phyloP scores from a whole-genome alignment of 2,113 vertebrate genomes.

The Brienomyrus longianalis region DNA sequence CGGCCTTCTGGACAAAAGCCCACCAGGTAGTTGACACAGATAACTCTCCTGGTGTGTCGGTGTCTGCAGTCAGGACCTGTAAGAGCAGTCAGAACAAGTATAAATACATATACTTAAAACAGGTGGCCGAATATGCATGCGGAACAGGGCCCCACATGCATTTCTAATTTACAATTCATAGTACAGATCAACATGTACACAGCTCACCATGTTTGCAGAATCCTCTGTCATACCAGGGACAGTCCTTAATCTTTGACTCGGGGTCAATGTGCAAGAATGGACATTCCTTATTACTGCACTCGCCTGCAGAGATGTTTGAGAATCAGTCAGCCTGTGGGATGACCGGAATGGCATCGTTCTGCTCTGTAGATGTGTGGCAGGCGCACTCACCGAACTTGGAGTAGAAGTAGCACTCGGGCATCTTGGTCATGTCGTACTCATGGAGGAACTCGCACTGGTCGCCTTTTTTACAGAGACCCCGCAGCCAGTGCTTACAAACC shows the following conservation, averaged over 20 bases:
- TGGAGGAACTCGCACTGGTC: slow-evolving; percentile 98
- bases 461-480: slow-evolving; percentile 96
- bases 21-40: slow-evolving; percentile 97
- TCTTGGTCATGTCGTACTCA: slow-evolving; percentile 99
- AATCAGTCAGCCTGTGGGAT: neutral
- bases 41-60: slow-evolving; percentile 90
- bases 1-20: slow-evolving; percentile 96
- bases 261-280: slow-evolving; percentile 98
- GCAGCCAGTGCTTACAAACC: slow-evolving; percentile 97
- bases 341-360: neutral
- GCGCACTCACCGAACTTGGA: slow-evolving; percentile 87
- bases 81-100: neutral
- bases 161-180: neutral
- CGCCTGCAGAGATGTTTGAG: slow-evolving; percentile 59
- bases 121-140: neutral
- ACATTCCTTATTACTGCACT: slow-evolving; percentile 98
- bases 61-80: slow-evolving; percentile 93
- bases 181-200: neutral
- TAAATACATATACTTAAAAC: neutral
- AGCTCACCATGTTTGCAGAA: slow-evolving; percentile 95
- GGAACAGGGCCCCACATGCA: neutral
- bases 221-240: slow-evolving; percentile 96
- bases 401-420: slow-evolving; percentile 99
- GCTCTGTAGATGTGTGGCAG: neutral
- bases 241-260: slow-evolving; percentile 98